These are phyloP conservation scores for Plectropomus leopardus DNA, from an alignment of 2,113 vertebrate genomes.

Conservation along the genomic window DNA sequence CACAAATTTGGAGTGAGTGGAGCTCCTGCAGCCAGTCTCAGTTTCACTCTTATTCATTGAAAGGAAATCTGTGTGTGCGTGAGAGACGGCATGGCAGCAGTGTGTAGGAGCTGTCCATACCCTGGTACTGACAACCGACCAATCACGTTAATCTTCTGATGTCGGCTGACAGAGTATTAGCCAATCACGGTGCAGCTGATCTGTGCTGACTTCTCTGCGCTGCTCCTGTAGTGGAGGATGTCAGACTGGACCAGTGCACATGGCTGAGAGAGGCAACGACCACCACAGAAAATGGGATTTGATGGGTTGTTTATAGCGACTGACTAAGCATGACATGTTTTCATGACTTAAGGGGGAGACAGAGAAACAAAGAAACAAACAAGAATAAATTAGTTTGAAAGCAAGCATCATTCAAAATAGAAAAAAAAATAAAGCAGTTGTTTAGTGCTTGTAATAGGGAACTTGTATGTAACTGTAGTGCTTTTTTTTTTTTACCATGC, in stretches of 20 bases:
- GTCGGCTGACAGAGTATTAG: slow-evolving; percentile 93
- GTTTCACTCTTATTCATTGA: slow-evolving; percentile 13
- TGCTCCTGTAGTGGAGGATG: slow-evolving; percentile 61
- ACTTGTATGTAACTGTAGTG: neutral
- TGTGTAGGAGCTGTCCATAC: slow-evolving; percentile 74
- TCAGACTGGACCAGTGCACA: slow-evolving; percentile 37
- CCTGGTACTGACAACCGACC: slow-evolving; percentile 83
- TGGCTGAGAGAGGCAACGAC: slow-evolving; percentile 18
- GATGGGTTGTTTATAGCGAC: slow-evolving; percentile 11
- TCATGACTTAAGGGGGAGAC: slow-evolving; percentile 5
- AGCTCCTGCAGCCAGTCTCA: neutral
- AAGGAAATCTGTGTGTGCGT: neutral
- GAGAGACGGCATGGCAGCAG: slow-evolving; percentile 39
- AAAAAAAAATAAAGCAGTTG: neutral
- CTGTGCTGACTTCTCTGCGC: slow-evolving; percentile 84
- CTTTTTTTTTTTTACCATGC: neutral
- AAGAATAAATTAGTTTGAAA: neutral
- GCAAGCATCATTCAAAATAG: neutral
- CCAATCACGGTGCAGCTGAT: slow-evolving; percentile 89
- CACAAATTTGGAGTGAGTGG: neutral
- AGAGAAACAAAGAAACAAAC: too few relatives aligned
- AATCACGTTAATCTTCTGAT: slow-evolving; percentile 93
- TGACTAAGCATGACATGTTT: slow-evolving; percentile 14
- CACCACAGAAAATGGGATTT: neutral
- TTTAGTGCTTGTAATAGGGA: neutral